These are phyloP conservation scores for Agrochola lota DNA, from an alignment of 2,888 invertebrate genomes.

Conservation along the genomic window DNA sequence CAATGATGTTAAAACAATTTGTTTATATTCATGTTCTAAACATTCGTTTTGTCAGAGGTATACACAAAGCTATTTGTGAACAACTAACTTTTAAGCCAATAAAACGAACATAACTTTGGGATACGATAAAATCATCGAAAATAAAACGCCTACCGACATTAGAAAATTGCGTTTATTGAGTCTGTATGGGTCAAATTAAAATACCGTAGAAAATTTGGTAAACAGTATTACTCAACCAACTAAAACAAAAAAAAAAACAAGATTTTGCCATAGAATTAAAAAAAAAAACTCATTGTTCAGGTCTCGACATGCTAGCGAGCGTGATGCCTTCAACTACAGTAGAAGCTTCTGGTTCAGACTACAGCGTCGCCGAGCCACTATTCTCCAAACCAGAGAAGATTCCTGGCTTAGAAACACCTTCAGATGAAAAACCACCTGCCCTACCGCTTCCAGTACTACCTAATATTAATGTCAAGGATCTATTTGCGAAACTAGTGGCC, in stretches of 20 bases:
- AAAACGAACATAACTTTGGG: background rate
- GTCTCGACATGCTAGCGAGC: constrained; percentile 92
- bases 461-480: constrained; percentile 93
- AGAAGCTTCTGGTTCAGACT: constrained; percentile 90
- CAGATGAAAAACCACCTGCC: constrained; percentile 77
- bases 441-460: constrained; percentile 66
- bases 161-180: background rate
- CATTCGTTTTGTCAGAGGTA: background rate
- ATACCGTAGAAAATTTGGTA: background rate
- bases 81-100: background rate
- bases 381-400: constrained; percentile 79
- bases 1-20: background rate
- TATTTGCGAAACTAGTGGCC: constrained; percentile 96
- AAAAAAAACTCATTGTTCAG: constrained; percentile 69
- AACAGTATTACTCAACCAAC: background rate
- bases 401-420: constrained; percentile 82
- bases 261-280: background rate
- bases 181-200: background rate
- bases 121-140: background rate
- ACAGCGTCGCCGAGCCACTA: constrained; percentile 88
- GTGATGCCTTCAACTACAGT: constrained; percentile 91
- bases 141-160: background rate
- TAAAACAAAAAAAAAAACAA: background rate
- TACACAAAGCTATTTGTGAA: background rate
- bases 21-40: background rate